Percentiles rank a stretch among this genome's conserved stretches.
Conservation (phyloP, 2,888 invertebrate genomes). For the Peribatodes rhomboidaria region DNA sequence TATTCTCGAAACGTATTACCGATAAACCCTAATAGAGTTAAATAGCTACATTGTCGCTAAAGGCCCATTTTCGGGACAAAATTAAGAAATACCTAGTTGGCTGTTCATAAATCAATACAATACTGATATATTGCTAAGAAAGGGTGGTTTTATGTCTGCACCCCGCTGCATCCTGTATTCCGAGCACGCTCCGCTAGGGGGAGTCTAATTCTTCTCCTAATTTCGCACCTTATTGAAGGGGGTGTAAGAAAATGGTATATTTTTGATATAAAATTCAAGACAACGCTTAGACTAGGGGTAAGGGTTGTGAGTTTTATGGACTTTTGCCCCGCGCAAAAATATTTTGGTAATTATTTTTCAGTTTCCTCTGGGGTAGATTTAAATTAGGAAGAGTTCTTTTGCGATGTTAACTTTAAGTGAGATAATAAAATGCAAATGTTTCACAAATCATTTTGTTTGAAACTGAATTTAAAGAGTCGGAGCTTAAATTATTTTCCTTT, state of each 20-base stretch:
- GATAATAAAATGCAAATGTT: slow-evolving; percentile 28
- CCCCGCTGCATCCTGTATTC: slow-evolving; percentile 71
- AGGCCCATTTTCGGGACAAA: slow-evolving; percentile 57
- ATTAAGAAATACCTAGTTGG: slow-evolving; percentile 66
- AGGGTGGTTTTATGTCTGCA: slow-evolving; percentile 57
- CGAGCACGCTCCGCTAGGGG: slow-evolving; percentile 72
- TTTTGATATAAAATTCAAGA: slow-evolving; percentile 67
- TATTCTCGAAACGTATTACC: slow-evolving; percentile 54
- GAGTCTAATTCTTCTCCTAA: slow-evolving; percentile 84
- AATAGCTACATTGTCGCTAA: slow-evolving; percentile 45
- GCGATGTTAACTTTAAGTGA: slow-evolving; percentile 29
- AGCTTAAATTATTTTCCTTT: neutral
- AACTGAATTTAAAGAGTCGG: neutral
- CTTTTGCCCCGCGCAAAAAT: slow-evolving; percentile 44
- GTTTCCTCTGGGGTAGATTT: slow-evolving; percentile 27
- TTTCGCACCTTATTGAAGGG: slow-evolving; percentile 84
- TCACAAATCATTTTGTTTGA: neutral
- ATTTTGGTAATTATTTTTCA: slow-evolving; percentile 41
- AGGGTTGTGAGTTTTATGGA: slow-evolving; percentile 53
- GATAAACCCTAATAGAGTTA: slow-evolving; percentile 58
- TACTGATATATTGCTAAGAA: slow-evolving; percentile 48
- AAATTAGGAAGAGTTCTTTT: slow-evolving; percentile 24
- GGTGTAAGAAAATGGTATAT: slow-evolving; percentile 77
- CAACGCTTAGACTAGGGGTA: slow-evolving; percentile 52
- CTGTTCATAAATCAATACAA: slow-evolving; percentile 66